Base-by-base conservation (phyloP, 2,113 vertebrate genomes). In the Scomber scombrus region DNA sequence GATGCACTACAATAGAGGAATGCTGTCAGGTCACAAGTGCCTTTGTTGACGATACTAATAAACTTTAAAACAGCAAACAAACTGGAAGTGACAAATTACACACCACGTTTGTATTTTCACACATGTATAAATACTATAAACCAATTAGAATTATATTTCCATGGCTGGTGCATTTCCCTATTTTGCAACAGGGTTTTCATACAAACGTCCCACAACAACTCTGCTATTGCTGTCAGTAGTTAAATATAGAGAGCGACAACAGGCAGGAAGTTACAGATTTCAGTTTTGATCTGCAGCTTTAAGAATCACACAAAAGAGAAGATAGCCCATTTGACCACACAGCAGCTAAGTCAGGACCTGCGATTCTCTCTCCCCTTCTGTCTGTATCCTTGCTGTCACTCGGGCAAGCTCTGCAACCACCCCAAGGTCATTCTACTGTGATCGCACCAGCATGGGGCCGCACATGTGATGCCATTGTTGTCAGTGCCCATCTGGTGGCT, bases 401-500 rank as follows among this genome's bases (percentile, higher is more conserved):
- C 15, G 4, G 81, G 60, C 71, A 65, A 4, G 52, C 80, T 86
- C 71, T 72, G 82, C 71, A 73, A 70, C 82, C 83, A 77, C 69
- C 71, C 70, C 92, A 95, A 95, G 94, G 94, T 94, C 93, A 87
- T 83, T 89, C 67, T 10, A 65, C 88, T 67, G 90, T 58, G 74
- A 88, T 81, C 75, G 60, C 75, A 77, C 56, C 91, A 90, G 93
- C 89, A 88, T 83, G 89, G 78, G 84, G 88, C 67, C 75, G 52
- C 66, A 82, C 50, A 78, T 85, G 78, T 83, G 85, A 82, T 40
- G 88, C 84, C 85, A 78, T 67, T 89, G 88, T 93, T 94, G 93
- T 94, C 92, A 94, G 77, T 40, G 85, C 92, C 93, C 93, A 94
- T 94, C 93, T 95, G 93, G 80, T 89, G 82, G 72, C 82, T 82